phyloP scores from a whole-genome alignment of 2,113 vertebrate species.

The Esox niger region DNA sequence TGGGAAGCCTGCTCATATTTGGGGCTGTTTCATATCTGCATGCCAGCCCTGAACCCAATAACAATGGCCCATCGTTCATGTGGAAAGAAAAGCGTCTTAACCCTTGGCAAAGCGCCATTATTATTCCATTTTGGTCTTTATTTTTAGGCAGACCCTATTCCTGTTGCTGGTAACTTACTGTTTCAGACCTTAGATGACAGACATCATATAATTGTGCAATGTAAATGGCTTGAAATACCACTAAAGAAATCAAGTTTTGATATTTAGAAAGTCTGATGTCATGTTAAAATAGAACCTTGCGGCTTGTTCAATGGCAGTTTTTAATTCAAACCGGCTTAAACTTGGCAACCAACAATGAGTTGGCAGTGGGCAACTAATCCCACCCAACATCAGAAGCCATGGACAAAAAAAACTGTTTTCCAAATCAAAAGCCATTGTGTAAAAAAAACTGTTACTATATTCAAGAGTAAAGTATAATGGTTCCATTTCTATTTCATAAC shows the following conservation, averaged over 20 bases:
- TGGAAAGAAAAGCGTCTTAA: slow-evolving; percentile 31
- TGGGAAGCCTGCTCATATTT: slow-evolving; percentile 16
- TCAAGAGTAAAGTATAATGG: background rate
- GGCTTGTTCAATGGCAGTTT: background rate
- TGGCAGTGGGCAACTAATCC: background rate
- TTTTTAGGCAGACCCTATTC: slow-evolving; percentile 16
- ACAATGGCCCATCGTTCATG: slow-evolving; percentile 25
- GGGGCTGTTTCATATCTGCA: slow-evolving; percentile 4
- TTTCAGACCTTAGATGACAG: slow-evolving; percentile 7
- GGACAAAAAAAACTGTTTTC: slow-evolving; percentile 3
- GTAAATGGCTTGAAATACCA: background rate
- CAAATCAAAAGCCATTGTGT: slow-evolving; percentile 16
- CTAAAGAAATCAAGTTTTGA: slow-evolving; percentile 1
- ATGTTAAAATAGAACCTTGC: slow-evolving; percentile 6
- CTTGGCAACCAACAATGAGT: slow-evolving; percentile 1
- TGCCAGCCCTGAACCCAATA: slow-evolving; percentile 4
- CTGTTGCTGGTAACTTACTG: slow-evolving; percentile 1
- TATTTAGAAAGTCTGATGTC: background rate
- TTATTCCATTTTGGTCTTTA: slow-evolving; percentile 20
- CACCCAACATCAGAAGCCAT: slow-evolving; percentile 14
- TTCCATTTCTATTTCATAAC: slow-evolving; percentile 26
- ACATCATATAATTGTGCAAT: slow-evolving; percentile 1
- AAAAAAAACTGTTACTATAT: background rate
- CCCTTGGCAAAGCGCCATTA: slow-evolving; percentile 21
- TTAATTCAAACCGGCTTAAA: background rate